Base-by-base conservation (phyloP, 2,797 vertebrate species). In the Sarcophilus harrisii region DNA sequence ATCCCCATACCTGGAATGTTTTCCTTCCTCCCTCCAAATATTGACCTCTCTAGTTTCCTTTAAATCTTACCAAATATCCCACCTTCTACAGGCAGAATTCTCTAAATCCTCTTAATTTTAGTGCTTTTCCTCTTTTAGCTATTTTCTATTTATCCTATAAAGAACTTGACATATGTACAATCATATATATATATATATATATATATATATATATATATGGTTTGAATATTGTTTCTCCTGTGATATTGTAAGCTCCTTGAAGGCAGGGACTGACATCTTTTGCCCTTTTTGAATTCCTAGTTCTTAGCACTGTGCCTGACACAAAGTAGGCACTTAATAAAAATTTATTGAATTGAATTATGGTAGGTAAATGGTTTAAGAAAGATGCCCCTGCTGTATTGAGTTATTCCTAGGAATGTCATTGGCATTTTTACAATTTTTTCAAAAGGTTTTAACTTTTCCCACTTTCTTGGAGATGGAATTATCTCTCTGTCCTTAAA, bases 331-430 rank as follows among this genome's bases (percentile, higher is more conserved):
- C 24, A 45, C n/a, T 45, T 38, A 45, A 81, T 24, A 87, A 87
- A 87, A 45, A 27, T 45, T 10, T 87, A 87, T 45, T 28, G 3
- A 87, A 87, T 45, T 87, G 38, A 87, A 87, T 45, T 87, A 30
- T 4, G 38, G 14, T 55, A 57, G 94, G 38, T 92, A 96, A 91
- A 96, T 38, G 28, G 12, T 49, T 94, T 57, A 92, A 58, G 54
- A 9, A 55, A 66, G 94, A 90, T 92, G 38, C 38, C 58, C 92
- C 4, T 1, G 66, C 38, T 13, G 32, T 91, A 55, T 90, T 94
- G 73, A 93, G 95, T 12, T 60, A 95, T 91, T 94, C 54, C 38
- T 60, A 93, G 93, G 94, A 96, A 91, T 92, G 49, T 97, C 90
- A 57, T 87, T 91, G 57, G n/a, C 4, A 29, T 89, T n/a, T 81